Evolutionary conservation across 2,888 invertebrate genomes (phyloP), one percentile per base, ranked within the genome.

Genomic region (Epinotia nisella): DNA sequence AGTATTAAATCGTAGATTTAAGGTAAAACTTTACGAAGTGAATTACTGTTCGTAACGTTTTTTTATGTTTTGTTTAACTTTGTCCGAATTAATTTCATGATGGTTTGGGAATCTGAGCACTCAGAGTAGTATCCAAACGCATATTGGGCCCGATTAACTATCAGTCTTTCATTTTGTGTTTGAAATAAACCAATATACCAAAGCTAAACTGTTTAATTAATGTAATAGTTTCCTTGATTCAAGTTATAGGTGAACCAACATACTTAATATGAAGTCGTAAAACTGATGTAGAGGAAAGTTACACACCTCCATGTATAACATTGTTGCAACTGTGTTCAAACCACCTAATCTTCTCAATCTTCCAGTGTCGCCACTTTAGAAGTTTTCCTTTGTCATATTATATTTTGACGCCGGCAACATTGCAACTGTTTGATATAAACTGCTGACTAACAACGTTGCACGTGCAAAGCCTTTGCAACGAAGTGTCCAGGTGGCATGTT

Each of bases 141-240:
- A 87, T 88, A 87, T 88, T 90, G 88, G 89, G 85, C 89, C 89
- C 87, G 89, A 88, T 87, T 87, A 88, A 89, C 85, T 91, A 88
- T 91, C 89, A 89, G 87, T 91, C 90, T 90, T 92, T 88, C 91
- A 91, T 89, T 90, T 92, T 92, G 92, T 92, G 92, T 92, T 92
- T 91, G 83, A 91, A 91, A 91, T 92, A 92, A 93, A 92, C 88
- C 87, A 87, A 88, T 92, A 90, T n/a, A n/a, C n/a, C n/a, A n/a
- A n/a, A n/a, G n/a, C n/a, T n/a, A n/a, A n/a, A n/a, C n/a, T n/a
- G 2, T 45, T 15, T 2, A 5, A 5, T 29, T 29, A 7, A 29
- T 29, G 3, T 29, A 29, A 29, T 29, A 29, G n/a, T 17, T 7
- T 9, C 39, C 19, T 0, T 10, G 15, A 10, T 45, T n/a, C 49